Evolutionary conservation across 2,797 vertebrate species (phyloP).

Genomic region (Alfaro cultratus): DNA sequence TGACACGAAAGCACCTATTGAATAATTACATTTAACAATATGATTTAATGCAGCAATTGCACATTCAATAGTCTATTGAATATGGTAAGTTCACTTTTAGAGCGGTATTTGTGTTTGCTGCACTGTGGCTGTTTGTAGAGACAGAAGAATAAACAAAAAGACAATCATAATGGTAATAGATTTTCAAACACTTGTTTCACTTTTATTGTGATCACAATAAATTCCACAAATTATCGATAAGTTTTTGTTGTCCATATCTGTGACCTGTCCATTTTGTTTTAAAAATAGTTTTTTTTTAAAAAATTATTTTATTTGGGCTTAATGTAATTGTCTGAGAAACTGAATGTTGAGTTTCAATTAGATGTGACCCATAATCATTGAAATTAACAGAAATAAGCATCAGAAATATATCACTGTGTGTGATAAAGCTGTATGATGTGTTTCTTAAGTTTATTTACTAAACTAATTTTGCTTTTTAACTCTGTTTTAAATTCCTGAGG

Average conservation of each 20-base stretch:
- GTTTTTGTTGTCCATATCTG: not conserved
- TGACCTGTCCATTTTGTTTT: not conserved
- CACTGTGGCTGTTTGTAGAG: not conserved
- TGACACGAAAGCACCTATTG: not conserved
- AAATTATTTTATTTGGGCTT: not conserved
- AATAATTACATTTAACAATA: not conserved
- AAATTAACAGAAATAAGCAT: not conserved
- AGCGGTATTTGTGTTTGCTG: not conserved
- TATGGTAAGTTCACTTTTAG: not conserved
- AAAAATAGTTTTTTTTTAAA: not conserved
- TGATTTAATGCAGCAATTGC: not conserved
- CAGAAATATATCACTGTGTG: not conserved
- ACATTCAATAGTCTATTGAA: not conserved
- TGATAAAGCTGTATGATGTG: not conserved
- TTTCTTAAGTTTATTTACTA: not conserved
- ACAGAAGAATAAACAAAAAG: not conserved
- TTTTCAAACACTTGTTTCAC: not conserved
- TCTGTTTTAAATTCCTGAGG: not conserved
- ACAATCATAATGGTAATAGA: not conserved
- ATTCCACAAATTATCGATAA: not conserved
- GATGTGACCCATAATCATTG: not conserved
- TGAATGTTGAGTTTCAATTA: not conserved
- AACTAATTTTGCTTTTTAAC: not conserved
- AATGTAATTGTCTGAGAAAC: not conserved
- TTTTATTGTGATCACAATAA: not conserved